Conservation (phyloP, 2,797 vertebrate species). For the Scyliorhinus canicula region DNA sequence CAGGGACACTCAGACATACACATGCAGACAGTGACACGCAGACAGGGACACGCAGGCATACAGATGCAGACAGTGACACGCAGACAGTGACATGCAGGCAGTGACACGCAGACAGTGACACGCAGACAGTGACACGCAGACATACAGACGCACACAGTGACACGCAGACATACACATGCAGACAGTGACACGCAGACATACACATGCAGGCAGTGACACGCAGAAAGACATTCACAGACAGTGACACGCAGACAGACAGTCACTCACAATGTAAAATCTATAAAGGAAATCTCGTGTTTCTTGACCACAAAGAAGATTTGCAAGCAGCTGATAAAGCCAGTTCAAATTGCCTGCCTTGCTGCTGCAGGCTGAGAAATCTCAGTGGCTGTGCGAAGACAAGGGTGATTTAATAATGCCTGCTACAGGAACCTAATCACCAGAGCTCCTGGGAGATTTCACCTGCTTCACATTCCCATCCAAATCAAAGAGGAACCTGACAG, state of each 20-base stretch:
- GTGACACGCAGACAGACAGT: background rate
- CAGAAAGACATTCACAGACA: background rate
- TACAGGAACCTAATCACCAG: background rate
- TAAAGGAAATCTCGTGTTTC: background rate
- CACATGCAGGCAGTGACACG: background rate
- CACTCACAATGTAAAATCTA: background rate
- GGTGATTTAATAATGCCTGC: background rate
- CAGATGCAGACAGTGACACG: no score
- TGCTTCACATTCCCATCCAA: background rate
- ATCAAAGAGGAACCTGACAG: background rate
- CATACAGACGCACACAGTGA: no score
- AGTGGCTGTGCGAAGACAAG: no score
- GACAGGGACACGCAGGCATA: no score
- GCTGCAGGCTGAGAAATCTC: background rate
- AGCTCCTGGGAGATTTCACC: background rate
- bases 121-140: no score
- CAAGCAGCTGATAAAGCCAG: background rate
- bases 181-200: conserved; percentile 33
- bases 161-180: no score
- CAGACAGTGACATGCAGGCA: no score
- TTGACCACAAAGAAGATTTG: background rate
- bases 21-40: no score
- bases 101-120: no score
- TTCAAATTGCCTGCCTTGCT: background rate
- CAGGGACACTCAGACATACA: no score